A percentile compares a stretch with the other conserved stretches of the same genome.
Evolutionary conservation across 2,113 vertebrate genomes (phyloP).

Genomic region (Sigmodon hispidus): DNA sequence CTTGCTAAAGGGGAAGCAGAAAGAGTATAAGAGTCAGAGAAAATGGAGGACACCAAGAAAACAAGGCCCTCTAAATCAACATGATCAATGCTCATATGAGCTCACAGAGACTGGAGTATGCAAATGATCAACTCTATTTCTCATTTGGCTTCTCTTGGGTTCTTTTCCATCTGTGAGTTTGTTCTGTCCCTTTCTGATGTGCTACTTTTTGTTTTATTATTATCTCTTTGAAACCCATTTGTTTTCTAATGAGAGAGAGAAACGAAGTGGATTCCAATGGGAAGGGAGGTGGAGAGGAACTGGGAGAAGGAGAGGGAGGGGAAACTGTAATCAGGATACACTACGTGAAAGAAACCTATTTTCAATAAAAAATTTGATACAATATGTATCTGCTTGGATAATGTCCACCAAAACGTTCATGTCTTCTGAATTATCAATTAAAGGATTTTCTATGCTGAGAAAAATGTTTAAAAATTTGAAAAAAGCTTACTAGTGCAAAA

Average conservation of each 20-base stretch:
- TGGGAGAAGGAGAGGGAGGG: background rate
- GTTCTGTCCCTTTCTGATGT: background rate
- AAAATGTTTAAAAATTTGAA: background rate
- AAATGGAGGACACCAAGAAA: background rate
- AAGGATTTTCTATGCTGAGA: background rate
- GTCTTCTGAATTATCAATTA: background rate
- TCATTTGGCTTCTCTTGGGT: background rate
- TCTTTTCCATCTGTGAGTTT: background rate
- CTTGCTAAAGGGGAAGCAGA: background rate
- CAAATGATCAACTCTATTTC: background rate
- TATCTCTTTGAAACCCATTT: background rate
- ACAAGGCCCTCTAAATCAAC: background rate
- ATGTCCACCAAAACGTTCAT: background rate
- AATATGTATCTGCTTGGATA: background rate
- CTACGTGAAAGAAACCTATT: background rate
- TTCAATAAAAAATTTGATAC: background rate
- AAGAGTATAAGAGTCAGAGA: background rate
- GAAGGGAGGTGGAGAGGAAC: background rate
- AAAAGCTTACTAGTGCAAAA: background rate
- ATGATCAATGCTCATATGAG: background rate
- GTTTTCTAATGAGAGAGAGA: background rate
- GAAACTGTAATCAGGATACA: background rate
- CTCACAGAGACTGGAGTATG: background rate
- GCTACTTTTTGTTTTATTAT: background rate
- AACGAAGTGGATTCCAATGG: background rate